These are phyloP conservation scores for Aspidiotus destructor DNA, from an alignment of 2,888 invertebrate genomes.

Conservation along the genomic window DNA sequence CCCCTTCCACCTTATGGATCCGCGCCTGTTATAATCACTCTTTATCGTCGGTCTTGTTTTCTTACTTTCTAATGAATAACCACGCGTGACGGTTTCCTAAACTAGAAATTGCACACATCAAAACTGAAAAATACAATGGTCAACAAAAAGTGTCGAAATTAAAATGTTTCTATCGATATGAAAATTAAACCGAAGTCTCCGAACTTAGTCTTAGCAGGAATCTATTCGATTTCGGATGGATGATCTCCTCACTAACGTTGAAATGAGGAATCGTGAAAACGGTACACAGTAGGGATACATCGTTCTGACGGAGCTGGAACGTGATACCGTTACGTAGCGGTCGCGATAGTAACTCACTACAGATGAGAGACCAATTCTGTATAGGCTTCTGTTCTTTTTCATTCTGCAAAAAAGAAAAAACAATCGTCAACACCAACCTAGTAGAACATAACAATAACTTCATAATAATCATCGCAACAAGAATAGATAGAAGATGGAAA, in stretches of 20 bases:
- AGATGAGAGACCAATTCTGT: slow-evolving; percentile 95
- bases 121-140: no score
- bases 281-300: slow-evolving; percentile 80
- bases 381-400: slow-evolving; percentile 67
- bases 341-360: slow-evolving; percentile 80
- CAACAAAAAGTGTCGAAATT: no score
- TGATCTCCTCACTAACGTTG: slow-evolving; percentile 88
- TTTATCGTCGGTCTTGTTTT: no score
- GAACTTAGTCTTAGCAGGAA: slow-evolving; percentile 89
- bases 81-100: no score
- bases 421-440: not conserved
- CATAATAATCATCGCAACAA: no score
- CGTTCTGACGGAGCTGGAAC: slow-evolving; percentile 87
- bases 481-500: no score
- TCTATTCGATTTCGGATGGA: slow-evolving; percentile 90
- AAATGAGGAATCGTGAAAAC: slow-evolving; percentile 84
- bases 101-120: no score
- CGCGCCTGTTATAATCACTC: no score
- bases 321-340: slow-evolving; percentile 71
- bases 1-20: no score
- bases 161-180: no score
- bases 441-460: no score
- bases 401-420: slow-evolving; percentile 44
- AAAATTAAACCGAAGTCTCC: slow-evolving; percentile 85
- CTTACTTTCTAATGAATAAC: no score